Conservation (phyloP, 2,797 vertebrate species). For the Microtus obscurus region DNA sequence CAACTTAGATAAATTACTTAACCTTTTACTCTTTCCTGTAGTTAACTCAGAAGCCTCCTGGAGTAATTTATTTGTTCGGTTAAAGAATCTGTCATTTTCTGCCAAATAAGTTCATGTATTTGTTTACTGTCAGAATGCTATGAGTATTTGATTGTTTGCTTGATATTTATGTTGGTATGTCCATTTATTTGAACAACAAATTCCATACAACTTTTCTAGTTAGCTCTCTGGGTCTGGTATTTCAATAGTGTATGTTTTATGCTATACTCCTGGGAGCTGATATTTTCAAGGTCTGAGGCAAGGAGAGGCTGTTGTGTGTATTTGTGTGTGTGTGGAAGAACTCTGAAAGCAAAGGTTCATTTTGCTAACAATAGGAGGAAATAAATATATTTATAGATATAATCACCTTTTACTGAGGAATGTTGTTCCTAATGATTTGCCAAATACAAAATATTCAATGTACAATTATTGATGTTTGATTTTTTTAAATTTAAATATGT, state of each 20-base stretch:
- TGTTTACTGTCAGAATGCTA: slow-evolving; percentile 63
- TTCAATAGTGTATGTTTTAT: slow-evolving; percentile 75
- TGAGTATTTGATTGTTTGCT: slow-evolving; percentile 68
- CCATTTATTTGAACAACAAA: slow-evolving; percentile 77
- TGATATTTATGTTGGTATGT: slow-evolving; percentile 72
- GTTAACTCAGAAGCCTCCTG: neutral
- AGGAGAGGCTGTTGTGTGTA: slow-evolving; percentile 17
- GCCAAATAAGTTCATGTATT: slow-evolving; percentile 55
- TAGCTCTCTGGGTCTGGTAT: slow-evolving; percentile 73
- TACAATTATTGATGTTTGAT: neutral
- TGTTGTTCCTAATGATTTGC: neutral
- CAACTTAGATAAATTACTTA: neutral
- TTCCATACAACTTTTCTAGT: slow-evolving; percentile 68
- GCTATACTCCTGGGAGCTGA: slow-evolving; percentile 60
- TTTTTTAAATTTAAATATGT: neutral
- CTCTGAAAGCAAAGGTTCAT: neutral
- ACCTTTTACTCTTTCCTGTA: neutral
- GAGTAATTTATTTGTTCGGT: slow-evolving; percentile 69
- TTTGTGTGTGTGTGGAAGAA: slow-evolving; percentile 22
- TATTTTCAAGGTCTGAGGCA: slow-evolving; percentile 71
- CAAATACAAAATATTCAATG: neutral
- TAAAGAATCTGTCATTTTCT: slow-evolving; percentile 64
- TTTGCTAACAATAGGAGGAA: neutral
- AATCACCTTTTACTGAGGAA: neutral
- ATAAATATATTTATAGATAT: neutral